Percentiles rank a stretch among this genome's conserved stretches.
Conservation (phyloP, 1,140 invertebrate genomes). For the Sogatella furcifera region DNA sequence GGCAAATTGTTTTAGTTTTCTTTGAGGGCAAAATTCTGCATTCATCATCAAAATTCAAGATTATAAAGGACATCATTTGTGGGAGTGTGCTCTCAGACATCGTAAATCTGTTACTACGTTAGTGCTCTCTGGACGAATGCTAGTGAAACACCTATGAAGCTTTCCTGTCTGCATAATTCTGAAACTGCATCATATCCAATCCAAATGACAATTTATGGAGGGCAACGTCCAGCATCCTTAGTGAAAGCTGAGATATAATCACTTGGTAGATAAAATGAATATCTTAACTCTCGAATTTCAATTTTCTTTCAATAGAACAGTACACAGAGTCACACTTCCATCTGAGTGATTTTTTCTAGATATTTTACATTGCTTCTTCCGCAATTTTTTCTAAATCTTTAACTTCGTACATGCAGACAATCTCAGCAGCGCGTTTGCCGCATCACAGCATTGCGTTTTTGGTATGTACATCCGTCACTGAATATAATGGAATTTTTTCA, state of each 20-base stretch:
- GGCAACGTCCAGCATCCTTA: background rate
- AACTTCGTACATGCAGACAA: conserved; percentile 23
- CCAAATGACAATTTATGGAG: conserved; percentile 2
- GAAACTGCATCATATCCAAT: background rate
- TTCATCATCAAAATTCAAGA: too few species aligned
- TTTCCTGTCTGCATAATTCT: background rate
- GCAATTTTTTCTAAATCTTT: conserved; percentile 30
- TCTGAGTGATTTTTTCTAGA: conserved; percentile 32
- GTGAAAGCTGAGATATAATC: background rate
- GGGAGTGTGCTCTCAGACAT: too few species aligned
- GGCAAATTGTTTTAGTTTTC: too few species aligned
- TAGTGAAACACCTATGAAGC: too few species aligned
- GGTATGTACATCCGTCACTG: conserved; percentile 28
- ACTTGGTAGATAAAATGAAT: background rate
- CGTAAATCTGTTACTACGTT: too few species aligned
- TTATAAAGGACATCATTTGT: too few species aligned
- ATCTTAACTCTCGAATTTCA: conserved; percentile 3
- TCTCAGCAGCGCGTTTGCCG: conserved; percentile 26
- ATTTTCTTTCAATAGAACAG: conserved; percentile 14
- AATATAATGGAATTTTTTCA: conserved; percentile 18
- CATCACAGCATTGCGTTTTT: conserved; percentile 28
- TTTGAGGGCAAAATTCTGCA: too few species aligned
- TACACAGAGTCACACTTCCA: conserved; percentile 34
- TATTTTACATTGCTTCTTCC: too few species aligned
- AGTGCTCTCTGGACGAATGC: too few species aligned